A percentile compares a stretch with the other conserved stretches of the same genome.
Evolutionary conservation across 2,797 vertebrate species (phyloP).

Genomic region (Strix occidentalis): DNA sequence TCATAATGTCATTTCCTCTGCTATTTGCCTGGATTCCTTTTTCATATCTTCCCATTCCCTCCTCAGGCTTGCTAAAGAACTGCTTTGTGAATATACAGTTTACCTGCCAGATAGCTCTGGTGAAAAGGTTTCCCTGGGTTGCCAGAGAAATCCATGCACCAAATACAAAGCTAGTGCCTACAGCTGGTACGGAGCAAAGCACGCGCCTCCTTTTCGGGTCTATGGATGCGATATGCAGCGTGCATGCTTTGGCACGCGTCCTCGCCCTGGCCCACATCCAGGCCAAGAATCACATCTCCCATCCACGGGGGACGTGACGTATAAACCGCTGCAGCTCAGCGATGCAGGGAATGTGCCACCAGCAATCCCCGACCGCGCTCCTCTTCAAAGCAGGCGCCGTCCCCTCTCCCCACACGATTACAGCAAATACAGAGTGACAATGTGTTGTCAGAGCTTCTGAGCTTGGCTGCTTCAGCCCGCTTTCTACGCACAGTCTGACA

Average conservation of each 20-base stretch:
- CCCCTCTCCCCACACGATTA: accelerated
- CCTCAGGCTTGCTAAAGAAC: neutral
- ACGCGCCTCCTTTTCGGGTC: accelerated
- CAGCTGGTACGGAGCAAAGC: neutral
- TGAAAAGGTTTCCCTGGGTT: neutral
- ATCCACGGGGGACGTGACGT: neutral
- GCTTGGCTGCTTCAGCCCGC: accelerated
- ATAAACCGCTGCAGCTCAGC: neutral
- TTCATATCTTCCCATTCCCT: neutral
- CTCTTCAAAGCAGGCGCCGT: neutral
- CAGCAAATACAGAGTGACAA: neutral
- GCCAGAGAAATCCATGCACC: accelerated
- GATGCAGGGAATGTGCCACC: neutral
- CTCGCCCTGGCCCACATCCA: neutral
- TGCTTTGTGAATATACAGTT: neutral
- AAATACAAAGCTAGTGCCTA: neutral
- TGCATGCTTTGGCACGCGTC: neutral
- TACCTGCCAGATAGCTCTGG: neutral
- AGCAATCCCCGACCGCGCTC: neutral
- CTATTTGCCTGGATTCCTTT: conserved; percentile 31
- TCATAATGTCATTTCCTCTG: conserved; percentile 55
- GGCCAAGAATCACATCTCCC: neutral
- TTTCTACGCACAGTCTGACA: neutral
- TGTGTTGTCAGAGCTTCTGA: neutral
- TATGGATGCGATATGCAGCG: neutral